These are phyloP conservation scores for Ormyrus pomaceus DNA, from an alignment of 2,888 invertebrate species.

Conservation along the genomic window DNA sequence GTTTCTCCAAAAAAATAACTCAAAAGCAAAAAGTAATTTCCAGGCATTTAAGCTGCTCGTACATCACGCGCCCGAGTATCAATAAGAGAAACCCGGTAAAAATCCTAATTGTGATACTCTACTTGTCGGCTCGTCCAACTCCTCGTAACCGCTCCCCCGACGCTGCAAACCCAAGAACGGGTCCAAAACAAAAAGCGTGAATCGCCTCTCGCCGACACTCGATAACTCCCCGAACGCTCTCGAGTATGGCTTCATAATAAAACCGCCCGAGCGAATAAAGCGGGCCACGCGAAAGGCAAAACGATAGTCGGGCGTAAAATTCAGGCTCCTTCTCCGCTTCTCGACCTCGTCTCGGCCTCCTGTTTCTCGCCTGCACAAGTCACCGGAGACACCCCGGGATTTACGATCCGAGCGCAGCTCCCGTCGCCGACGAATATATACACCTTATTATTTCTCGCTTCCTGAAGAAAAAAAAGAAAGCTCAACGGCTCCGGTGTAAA, in stretches of 20 bases:
- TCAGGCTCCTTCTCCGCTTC: slow-evolving; percentile 1
- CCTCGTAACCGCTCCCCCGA: no score
- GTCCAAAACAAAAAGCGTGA: no score
- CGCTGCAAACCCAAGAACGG: no score
- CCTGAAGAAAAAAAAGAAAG: background rate
- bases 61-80: no score
- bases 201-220: background rate
- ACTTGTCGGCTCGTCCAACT: no score
- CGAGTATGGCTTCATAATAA: background rate
- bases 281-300: background rate
- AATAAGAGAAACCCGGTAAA: no score
- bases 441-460: slow-evolving; percentile 22
- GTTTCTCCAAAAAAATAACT: no score
- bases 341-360: no score
- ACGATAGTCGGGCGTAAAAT: slow-evolving; percentile 16
- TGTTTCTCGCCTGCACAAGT: background rate
- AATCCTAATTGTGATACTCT: no score
- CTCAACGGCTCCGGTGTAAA: background rate
- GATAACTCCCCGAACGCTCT: background rate
- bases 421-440: background rate
- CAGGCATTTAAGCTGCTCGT: no score
- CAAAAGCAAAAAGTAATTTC: no score
- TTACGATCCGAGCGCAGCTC: slow-evolving; percentile 20
- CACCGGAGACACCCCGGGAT: slow-evolving; percentile 3
- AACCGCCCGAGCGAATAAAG: slow-evolving; percentile 7